Evolutionary conservation across 2,888 invertebrate species (phyloP).

Genomic region (Orthosia cruda): DNA sequence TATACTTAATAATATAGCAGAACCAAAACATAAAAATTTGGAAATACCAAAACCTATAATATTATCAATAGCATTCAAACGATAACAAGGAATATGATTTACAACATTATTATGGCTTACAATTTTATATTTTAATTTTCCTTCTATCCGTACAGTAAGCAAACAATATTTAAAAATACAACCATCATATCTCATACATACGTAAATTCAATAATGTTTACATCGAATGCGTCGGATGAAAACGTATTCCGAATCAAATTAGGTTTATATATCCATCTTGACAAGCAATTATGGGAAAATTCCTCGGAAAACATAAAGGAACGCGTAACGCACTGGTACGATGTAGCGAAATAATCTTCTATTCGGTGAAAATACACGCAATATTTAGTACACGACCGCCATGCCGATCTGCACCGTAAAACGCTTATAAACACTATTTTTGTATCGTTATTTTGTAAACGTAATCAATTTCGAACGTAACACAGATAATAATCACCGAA

Average conservation of each 20-base stretch:
- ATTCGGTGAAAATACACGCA: conserved; percentile 72
- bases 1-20: conserved; percentile 4
- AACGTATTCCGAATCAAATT: conserved; percentile 57
- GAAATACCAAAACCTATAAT: conserved; percentile 18
- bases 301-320: conserved; percentile 64
- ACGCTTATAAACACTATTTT: conserved; percentile 88
- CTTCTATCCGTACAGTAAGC: conserved; percentile 33
- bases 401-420: conserved; percentile 84
- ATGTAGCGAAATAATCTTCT: conserved; percentile 72
- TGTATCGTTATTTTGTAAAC: conserved; percentile 84
- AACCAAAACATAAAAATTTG: conserved; percentile 27
- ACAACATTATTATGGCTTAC: conserved; percentile 48
- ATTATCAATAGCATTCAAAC: conserved; percentile 16
- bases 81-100: conserved; percentile 41
- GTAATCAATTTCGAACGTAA: conserved; percentile 67
- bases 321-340: conserved; percentile 63
- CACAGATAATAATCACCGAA: conserved; percentile 60
- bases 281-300: conserved; percentile 61
- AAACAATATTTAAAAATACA: conserved; percentile 60
- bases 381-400: conserved; percentile 80
- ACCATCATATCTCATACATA: conserved; percentile 59
- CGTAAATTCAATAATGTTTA: conserved; percentile 66
- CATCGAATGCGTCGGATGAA: conserved; percentile 49
- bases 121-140: conserved; percentile 51
- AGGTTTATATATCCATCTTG: conserved; percentile 50